Conservation (phyloP, 2,888 invertebrate species). For the Aspidiotus rigidus region DNA sequence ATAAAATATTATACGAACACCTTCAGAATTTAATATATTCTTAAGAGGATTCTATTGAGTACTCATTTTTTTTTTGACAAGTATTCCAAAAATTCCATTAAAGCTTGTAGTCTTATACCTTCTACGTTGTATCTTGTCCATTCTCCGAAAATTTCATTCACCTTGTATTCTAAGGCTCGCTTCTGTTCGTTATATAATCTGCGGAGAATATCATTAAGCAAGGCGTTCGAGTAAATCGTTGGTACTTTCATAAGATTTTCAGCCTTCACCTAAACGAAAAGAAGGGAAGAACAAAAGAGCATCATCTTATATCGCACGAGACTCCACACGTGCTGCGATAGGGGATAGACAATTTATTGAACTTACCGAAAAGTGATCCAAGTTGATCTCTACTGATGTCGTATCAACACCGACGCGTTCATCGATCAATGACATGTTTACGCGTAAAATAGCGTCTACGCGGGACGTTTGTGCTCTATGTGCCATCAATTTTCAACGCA, state of each 20-base stretch:
- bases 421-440: constrained; percentile 2
- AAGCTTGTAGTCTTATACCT: background rate
- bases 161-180: background rate
- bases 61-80: background rate
- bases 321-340: background rate
- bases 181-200: background rate
- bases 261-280: background rate
- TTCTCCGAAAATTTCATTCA: background rate
- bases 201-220: background rate
- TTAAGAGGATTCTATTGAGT: too few species aligned
- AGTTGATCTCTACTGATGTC: background rate
- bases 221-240: background rate
- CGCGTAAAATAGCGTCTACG: background rate
- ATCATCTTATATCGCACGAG: background rate
- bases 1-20: too few species aligned
- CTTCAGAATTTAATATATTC: too few species aligned
- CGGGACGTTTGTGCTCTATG: background rate
- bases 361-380: background rate
- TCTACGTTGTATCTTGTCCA: background rate
- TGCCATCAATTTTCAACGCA: too few species aligned
- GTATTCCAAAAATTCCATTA: background rate
- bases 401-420: background rate
- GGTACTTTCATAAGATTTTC: background rate
- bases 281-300: background rate
- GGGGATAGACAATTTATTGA: background rate